These are phyloP conservation scores for Drosophila funebris DNA, from an alignment of 1,140 invertebrate species.

Conservation along the genomic window DNA sequence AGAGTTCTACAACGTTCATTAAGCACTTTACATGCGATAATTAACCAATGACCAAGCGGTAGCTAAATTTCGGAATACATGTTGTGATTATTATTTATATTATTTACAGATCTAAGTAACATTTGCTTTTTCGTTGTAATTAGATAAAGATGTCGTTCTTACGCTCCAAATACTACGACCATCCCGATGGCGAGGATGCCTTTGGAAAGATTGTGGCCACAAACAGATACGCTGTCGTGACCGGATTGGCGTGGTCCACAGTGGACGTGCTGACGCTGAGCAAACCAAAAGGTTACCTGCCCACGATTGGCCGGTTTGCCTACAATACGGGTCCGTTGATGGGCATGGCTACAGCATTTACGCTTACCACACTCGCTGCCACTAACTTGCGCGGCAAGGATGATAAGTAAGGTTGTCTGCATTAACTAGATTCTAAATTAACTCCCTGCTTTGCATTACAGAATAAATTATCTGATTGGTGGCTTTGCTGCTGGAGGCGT, in stretches of 20 bases:
- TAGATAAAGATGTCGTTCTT: slow-evolving; percentile 72
- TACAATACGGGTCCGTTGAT: slow-evolving; percentile 86
- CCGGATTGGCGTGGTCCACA: slow-evolving; percentile 84
- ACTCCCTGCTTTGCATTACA: slow-evolving; percentile 22
- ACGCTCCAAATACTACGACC: slow-evolving; percentile 86
- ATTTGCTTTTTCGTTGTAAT: not conserved
- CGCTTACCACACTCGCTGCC: slow-evolving; percentile 85
- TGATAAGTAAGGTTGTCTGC: slow-evolving; percentile 83
- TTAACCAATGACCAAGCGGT: not conserved
- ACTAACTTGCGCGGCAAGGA: slow-evolving; percentile 87
- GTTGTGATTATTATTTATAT: slow-evolving; percentile 15
- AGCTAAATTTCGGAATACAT: not conserved
- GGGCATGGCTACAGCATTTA: slow-evolving; percentile 87
- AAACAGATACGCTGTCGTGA: slow-evolving; percentile 85
- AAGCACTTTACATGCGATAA: not conserved
- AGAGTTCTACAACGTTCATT: not conserved
- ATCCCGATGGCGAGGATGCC: slow-evolving; percentile 89
- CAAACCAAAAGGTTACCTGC: slow-evolving; percentile 85
- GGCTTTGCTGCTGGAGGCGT: slow-evolving; percentile 86
- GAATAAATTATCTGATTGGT: slow-evolving; percentile 86
- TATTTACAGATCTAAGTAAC: not conserved
- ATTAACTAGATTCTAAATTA: not conserved
- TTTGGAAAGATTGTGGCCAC: slow-evolving; percentile 87
- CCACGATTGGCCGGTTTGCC: slow-evolving; percentile 84
- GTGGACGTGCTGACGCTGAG: slow-evolving; percentile 86